These are phyloP conservation scores for Thunnus thynnus DNA, from an alignment of 2,113 vertebrate species.

Conservation along the genomic window DNA sequence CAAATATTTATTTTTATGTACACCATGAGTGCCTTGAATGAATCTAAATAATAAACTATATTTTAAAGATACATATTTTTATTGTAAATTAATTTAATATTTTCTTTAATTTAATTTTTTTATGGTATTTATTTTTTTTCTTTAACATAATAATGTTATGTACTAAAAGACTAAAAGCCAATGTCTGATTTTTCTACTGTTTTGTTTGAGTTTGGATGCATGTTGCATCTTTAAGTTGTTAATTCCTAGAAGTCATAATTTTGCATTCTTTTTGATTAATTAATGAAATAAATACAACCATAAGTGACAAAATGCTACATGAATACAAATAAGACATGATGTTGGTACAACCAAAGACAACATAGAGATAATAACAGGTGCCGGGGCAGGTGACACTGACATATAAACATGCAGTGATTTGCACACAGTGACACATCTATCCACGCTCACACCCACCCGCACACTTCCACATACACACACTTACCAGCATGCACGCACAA, in stretches of 20 bases:
- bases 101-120: too few species aligned
- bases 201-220: background rate
- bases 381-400: slow-evolving; percentile 33
- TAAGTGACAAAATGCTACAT: background rate
- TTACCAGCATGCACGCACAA: slow-evolving; percentile 20
- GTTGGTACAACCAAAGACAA: background rate
- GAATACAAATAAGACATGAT: background rate
- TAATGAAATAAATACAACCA: background rate
- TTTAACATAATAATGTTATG: background rate
- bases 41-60: background rate
- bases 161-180: background rate
- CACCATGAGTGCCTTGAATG: background rate
- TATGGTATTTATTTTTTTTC: too few species aligned
- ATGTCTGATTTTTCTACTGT: background rate
- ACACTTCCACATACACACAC: slow-evolving; percentile 4
- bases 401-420: background rate
- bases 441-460: background rate
- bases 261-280: background rate
- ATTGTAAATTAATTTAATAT: background rate
- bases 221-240: background rate
- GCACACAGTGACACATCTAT: background rate
- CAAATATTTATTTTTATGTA: background rate
- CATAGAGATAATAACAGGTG: background rate
- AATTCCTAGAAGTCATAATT: background rate
- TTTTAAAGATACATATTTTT: background rate